These are phyloP conservation scores for Drosophila punjabiensis DNA, from an alignment of 1,140 invertebrate genomes.

Conservation along the genomic window DNA sequence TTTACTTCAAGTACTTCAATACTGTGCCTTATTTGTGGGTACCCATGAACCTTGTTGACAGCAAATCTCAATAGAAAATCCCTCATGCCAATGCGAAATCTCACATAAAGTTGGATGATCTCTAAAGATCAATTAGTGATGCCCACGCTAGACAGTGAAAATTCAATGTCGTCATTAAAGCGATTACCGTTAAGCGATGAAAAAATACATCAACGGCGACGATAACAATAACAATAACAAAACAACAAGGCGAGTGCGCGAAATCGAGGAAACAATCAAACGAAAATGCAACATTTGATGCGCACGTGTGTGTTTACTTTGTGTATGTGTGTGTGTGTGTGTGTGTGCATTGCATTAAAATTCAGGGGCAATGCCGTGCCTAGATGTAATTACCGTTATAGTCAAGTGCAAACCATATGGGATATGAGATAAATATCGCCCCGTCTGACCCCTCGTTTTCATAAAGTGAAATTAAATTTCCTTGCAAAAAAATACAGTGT, in stretches of 20 bases:
- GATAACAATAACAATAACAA: constrained; percentile 50
- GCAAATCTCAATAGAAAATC: constrained; percentile 13
- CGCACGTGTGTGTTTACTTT: constrained; percentile 14
- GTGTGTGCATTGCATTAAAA: constrained; percentile 51
- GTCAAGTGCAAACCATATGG: constrained; percentile 75
- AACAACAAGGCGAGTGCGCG: constrained; percentile 24
- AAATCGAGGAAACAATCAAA: constrained; percentile 51
- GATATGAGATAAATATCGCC: constrained; percentile 66
- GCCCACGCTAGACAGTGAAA: constrained; percentile 42
- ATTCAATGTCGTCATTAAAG: constrained; percentile 70
- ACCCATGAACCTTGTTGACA: neutral
- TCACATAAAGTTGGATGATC: constrained; percentile 28
- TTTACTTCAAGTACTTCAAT: neutral
- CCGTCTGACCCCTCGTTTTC: constrained; percentile 67
- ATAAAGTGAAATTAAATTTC: constrained; percentile 68
- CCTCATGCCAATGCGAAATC: constrained; percentile 22
- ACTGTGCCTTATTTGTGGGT: neutral
- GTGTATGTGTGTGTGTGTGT: constrained; percentile 7
- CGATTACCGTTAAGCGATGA: constrained; percentile 59
- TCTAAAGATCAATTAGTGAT: constrained; percentile 40
- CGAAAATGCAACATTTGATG: constrained; percentile 54
- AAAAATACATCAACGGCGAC: constrained; percentile 32
- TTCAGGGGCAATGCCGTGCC: constrained; percentile 80
- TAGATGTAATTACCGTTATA: constrained; percentile 81
- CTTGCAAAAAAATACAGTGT: constrained; percentile 12